Evolutionary conservation across 2,888 invertebrate genomes (phyloP), one percentile per base, ranked within the genome.

Genomic region (Dasysyrphus tricinctus): DNA sequence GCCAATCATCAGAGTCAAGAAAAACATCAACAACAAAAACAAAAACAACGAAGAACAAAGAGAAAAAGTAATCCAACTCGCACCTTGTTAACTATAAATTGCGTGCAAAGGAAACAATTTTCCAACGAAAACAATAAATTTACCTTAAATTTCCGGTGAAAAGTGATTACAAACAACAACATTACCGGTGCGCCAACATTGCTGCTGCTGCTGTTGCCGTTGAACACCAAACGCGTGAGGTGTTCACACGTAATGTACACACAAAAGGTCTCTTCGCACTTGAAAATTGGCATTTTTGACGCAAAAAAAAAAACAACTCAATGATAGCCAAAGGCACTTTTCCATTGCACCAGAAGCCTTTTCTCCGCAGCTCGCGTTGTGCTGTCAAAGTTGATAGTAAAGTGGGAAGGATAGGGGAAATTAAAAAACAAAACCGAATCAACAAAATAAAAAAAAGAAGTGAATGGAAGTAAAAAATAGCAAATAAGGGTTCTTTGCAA

Each of bases 71-170:
- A 47, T 61, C 61, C 49, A 19, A 34, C 56, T 51, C 51, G 49
- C 75, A 72, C 72, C 76, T 61, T 76, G 69, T 69, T 69, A 65
- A 73, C 75, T 67, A 69, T 76, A 80, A 80, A 80, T 84, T 84
- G 80, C 84, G 84, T 84, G 84, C 72, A 76, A 67, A 76, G 84
- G 84, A 84, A 84, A 84, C 84, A 80, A 85, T 85, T 85, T 85
- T 69, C 67, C 80, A 73, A 24, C 69, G 84, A 85, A 85, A 85
- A 85, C 84, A 85, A 85, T 85, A 85, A 85, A 85, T 85, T 85
- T 74, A 80, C 84, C 80, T 65, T 85, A 80, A 85, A 85, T 85
- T 85, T 85, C 84, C 84, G 84, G 84, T 77, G 84, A 85, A 80
- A 85, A 85, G 84, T 85, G 84, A 85, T 85, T 85, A 85, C 80